Evolutionary conservation across 2,888 invertebrate genomes (phyloP).

Genomic region (Cistogaster globosa): DNA sequence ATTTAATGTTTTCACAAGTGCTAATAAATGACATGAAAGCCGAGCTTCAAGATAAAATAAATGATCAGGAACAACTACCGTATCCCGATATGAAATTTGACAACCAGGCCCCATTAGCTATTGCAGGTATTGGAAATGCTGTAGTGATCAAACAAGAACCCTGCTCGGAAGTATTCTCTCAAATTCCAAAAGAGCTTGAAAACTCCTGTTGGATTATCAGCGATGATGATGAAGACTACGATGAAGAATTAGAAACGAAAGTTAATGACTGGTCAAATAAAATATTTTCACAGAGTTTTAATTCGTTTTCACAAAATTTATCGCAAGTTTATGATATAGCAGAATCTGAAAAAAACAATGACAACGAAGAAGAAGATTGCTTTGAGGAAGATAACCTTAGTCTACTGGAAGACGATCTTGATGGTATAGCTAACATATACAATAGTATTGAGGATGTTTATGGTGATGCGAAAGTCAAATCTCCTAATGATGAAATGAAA

Average conservation of each 20-base stretch:
- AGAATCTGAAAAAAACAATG: slow-evolving; percentile 64
- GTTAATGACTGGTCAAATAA: slow-evolving; percentile 78
- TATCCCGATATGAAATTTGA: slow-evolving; percentile 2
- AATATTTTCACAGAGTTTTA: slow-evolving; percentile 76
- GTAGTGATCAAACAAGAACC: slow-evolving; percentile 58
- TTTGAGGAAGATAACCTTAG: slow-evolving; percentile 43
- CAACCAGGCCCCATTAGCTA: background rate
- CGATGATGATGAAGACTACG: slow-evolving; percentile 77
- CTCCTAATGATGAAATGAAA: slow-evolving; percentile 7
- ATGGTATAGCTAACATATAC: slow-evolving; percentile 50
- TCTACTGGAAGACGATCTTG: slow-evolving; percentile 62
- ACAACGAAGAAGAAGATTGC: slow-evolving; percentile 54
- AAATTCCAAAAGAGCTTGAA: slow-evolving; percentile 58
- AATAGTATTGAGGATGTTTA: slow-evolving; percentile 5
- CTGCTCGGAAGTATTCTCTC: slow-evolving; percentile 30
- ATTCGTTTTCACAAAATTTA: slow-evolving; percentile 67
- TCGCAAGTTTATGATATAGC: slow-evolving; percentile 77
- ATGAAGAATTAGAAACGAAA: slow-evolving; percentile 76
- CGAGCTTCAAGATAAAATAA: slow-evolving; percentile 73
- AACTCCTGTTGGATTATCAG: slow-evolving; percentile 72
- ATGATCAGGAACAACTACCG: slow-evolving; percentile 64
- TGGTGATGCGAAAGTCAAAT: background rate
- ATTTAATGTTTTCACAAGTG: slow-evolving; percentile 77
- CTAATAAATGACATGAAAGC: slow-evolving; percentile 78
- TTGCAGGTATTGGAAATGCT: background rate